Percentiles rank a stretch among this genome's conserved stretches.
phyloP scores from a whole-genome alignment of 2,797 vertebrate species.

The Nyctalus aviator region DNA sequence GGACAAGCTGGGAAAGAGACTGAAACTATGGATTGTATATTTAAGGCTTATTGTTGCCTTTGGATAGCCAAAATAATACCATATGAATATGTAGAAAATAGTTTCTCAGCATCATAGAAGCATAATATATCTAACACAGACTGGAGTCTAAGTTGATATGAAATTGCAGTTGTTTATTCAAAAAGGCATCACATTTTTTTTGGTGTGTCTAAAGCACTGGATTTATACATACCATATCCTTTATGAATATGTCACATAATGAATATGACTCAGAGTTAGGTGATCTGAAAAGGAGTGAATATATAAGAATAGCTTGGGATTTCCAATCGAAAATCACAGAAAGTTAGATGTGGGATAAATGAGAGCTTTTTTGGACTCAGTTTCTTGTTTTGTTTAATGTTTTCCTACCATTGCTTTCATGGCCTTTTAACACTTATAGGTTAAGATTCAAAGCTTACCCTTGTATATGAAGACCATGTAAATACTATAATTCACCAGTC shows the following conservation, averaged over 20 bases:
- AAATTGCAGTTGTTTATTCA: conserved; percentile 5
- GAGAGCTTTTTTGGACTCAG: background rate
- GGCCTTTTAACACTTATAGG: background rate
- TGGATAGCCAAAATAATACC: background rate
- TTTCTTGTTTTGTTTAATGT: background rate
- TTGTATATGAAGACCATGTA: background rate
- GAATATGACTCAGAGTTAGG: background rate
- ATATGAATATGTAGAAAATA: background rate
- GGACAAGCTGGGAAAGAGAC: background rate
- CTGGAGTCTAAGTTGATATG: background rate
- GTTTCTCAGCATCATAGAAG: background rate
- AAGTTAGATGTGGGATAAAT: background rate
- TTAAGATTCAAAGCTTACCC: background rate
- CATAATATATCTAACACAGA: background rate
- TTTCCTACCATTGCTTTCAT: background rate
- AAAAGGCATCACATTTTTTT: background rate
- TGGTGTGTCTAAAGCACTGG: background rate
- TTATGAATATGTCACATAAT: background rate
- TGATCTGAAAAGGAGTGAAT: background rate
- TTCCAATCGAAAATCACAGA: background rate
- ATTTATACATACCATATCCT: too few species aligned
- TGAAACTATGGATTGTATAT: background rate
- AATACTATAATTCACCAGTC: background rate
- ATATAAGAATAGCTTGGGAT: conserved; percentile 13
- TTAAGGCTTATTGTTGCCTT: background rate